Base-by-base conservation (phyloP, 2,888 invertebrate genomes). In the Abrostola tripartita region DNA sequence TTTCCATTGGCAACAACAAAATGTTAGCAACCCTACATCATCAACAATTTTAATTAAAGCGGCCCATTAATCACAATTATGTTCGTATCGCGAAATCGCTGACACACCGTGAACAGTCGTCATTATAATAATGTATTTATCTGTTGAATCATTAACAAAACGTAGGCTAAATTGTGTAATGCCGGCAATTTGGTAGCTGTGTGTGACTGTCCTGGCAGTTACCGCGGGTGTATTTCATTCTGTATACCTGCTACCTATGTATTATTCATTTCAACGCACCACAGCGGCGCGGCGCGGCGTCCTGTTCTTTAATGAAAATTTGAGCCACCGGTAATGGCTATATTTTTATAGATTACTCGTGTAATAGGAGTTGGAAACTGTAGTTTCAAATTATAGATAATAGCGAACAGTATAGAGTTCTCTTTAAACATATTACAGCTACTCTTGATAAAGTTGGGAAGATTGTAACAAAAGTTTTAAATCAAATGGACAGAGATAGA, bases 201-300 rank as follows among this genome's bases (percentile, higher is more conserved):
- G 70, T 59, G 70, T 53, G 70, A 65, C 56, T 52, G 38, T 56
- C 58, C 64, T 56, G 37, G 51, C 73, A 71, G 56, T 68, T 65
- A 63, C 67, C 69, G 58, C 57, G 55, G 65, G 75, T 78, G 71
- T 76, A 73, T 82, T 81, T 71, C 75, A 71, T 74, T 74, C 61
- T 68, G 67, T 70, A 68, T 47, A 52, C 52, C n/a, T n/a, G n/a
- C n/a, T n/a, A n/a, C n/a, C n/a, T 24, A 78, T 82, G 62, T 55
- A 79, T 80, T 77, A 77, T 81, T 78, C 68, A 78, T 78, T 66
- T 61, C 52, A 63, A 54, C 37, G 36, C 41, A n/a, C 44, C n/a
- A 11, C 56, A 57, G 54, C 35, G 55, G 44, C 54, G 40, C 10
- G 42, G 40, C 10, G 42, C 40, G 55, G 50, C 55, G 37, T 60